Conservation (phyloP, 2,797 vertebrate species). For the Odontamblyopus rebecca region DNA sequence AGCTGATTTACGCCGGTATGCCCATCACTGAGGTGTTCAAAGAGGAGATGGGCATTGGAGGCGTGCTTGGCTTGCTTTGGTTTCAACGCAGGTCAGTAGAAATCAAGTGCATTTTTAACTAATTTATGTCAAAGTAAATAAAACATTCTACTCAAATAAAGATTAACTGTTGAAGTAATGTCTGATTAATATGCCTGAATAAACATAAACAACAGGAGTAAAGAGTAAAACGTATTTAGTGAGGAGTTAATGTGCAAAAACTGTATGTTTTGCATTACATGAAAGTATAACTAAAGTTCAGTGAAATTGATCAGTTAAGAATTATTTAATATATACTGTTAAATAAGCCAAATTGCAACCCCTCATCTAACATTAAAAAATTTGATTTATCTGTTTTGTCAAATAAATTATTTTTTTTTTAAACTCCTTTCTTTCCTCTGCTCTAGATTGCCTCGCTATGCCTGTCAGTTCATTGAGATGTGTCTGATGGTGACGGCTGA, state of each 20-base stretch:
- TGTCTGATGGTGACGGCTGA: conserved; percentile 98
- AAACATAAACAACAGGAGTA: too few relatives aligned
- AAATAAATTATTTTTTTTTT: not conserved
- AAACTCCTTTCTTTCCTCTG: not conserved
- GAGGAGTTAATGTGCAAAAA: too few relatives aligned
- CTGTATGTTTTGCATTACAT: too few relatives aligned
- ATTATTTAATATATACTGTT: too few relatives aligned
- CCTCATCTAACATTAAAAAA: too few relatives aligned
- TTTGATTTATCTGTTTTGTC: not conserved
- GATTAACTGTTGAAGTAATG: too few relatives aligned
- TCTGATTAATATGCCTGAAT: too few relatives aligned
- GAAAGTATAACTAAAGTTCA: too few relatives aligned
- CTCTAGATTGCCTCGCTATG: conserved; percentile 89
- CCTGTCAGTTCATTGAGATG: conserved; percentile 99
- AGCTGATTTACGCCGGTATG: conserved; percentile 98
- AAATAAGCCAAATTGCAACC: too few relatives aligned
- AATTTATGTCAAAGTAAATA: not conserved
- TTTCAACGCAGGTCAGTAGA: conserved; percentile 88
- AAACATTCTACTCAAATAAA: too few relatives aligned
- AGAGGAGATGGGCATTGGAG: conserved; percentile 96
- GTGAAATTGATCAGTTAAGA: too few relatives aligned
- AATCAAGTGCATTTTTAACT: not conserved
- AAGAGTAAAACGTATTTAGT: too few relatives aligned
- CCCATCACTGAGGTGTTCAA: conserved; percentile 98
- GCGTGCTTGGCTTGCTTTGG: conserved; percentile 97